Conservation (phyloP, 1,140 invertebrate species). For the Hypsibius dujardini region DNA sequence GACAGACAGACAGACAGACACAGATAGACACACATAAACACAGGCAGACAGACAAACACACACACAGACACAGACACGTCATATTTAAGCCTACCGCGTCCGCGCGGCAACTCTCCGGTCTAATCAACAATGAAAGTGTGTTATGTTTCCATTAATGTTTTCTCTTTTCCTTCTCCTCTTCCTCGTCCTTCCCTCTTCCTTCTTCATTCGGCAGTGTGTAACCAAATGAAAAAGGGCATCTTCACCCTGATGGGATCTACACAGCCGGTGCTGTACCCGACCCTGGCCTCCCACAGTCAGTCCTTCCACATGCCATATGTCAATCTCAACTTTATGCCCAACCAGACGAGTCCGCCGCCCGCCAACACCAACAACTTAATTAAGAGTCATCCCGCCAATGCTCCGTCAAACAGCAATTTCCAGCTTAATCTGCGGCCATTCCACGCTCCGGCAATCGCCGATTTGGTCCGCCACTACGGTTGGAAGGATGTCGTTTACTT, state of each 20-base stretch:
- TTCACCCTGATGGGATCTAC: constrained; percentile 75
- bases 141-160: neutral
- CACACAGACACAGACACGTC: too few relatives aligned
- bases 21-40: too few relatives aligned
- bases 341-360: neutral
- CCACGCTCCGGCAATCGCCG: constrained; percentile 77
- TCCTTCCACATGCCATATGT: constrained; percentile 91
- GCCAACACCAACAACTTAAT: constrained; percentile 48
- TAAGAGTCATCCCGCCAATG: constrained; percentile 53
- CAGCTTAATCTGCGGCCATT: constrained; percentile 82
- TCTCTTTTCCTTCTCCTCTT: constrained; percentile 21
- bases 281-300: constrained; percentile 79
- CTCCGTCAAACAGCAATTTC: constrained; percentile 61
- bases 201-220: constrained; percentile 53
- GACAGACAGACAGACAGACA: too few relatives aligned
- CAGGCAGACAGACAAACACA: too few relatives aligned
- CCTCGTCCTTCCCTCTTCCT: constrained; percentile 23
- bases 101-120: too few relatives aligned
- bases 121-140: neutral
- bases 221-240: constrained; percentile 69
- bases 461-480: constrained; percentile 70
- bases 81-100: too few relatives aligned
- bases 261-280: constrained; percentile 75
- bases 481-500: constrained; percentile 85
- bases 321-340: constrained; percentile 40